These are phyloP conservation scores for Mycteria americana DNA, from an alignment of 2,797 vertebrate species.

Conservation along the genomic window DNA sequence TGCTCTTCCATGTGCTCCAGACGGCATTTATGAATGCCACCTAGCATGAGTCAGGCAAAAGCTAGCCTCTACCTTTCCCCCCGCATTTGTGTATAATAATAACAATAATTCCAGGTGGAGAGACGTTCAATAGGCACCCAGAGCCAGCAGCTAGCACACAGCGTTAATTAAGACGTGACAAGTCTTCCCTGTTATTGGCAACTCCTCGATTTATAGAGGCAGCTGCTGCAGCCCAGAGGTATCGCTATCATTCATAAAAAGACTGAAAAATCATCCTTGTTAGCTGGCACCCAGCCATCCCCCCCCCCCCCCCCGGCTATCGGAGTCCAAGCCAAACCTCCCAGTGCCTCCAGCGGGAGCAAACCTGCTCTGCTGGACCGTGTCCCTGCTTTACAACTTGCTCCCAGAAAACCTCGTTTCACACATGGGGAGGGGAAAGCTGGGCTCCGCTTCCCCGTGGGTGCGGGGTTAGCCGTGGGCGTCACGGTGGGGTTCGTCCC, in stretches of 20 bases:
- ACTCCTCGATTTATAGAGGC: neutral
- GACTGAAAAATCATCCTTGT: neutral
- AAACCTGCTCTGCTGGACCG: neutral
- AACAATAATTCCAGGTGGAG: neutral
- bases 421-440: accelerated
- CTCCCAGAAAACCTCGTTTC: neutral
- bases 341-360: neutral
- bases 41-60: neutral
- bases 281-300: neutral
- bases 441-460: neutral
- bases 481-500: accelerated
- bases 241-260: neutral
- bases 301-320: neutral
- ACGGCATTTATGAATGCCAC: neutral
- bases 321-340: neutral
- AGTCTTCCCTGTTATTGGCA: neutral
- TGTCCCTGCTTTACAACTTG: neutral
- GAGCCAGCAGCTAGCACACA: neutral
- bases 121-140: neutral
- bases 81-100: neutral
- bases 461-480: too few species aligned
- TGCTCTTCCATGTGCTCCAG: neutral
- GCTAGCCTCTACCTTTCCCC: neutral
- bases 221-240: neutral
- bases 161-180: neutral